Conservation (phyloP, 2,888 invertebrate genomes). For the Nomada ruficornis region DNA sequence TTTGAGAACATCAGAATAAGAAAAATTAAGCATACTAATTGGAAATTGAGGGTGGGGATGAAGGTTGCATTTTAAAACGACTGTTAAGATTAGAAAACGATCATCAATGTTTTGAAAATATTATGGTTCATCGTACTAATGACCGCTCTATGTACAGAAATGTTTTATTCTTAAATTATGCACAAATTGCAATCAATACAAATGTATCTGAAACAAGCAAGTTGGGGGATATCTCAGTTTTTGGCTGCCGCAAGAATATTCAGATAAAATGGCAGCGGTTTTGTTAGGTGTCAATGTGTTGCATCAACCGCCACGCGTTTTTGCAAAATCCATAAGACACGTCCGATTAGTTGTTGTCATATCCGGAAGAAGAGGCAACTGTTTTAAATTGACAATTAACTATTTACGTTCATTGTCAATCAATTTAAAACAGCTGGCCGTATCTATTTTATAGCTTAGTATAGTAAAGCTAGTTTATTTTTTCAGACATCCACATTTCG, state of each 20-base stretch:
- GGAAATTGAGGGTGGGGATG: slow-evolving; percentile 33
- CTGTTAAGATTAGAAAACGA: slow-evolving; percentile 57
- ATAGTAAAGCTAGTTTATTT: slow-evolving; percentile 84
- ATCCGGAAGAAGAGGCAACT: slow-evolving; percentile 82
- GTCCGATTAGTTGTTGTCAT: slow-evolving; percentile 84
- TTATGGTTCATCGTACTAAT: slow-evolving; percentile 67
- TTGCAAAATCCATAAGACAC: slow-evolving; percentile 82
- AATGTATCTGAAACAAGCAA: slow-evolving; percentile 85
- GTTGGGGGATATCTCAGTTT: slow-evolving; percentile 85
- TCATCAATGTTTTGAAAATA: slow-evolving; percentile 58
- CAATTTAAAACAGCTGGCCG: slow-evolving; percentile 78
- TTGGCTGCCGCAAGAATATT: slow-evolving; percentile 82
- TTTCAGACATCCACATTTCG: slow-evolving; percentile 84
- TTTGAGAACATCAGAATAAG: not conserved
- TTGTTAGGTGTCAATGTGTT: slow-evolving; percentile 81
- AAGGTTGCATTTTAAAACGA: slow-evolving; percentile 54
- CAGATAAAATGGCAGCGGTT: slow-evolving; percentile 81
- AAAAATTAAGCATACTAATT: slow-evolving; percentile 5
- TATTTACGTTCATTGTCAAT: slow-evolving; percentile 61
- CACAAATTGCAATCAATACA: slow-evolving; percentile 85
- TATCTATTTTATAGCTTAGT: slow-evolving; percentile 83
- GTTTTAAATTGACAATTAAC: slow-evolving; percentile 75
- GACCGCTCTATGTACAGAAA: slow-evolving; percentile 84
- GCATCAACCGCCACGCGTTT: slow-evolving; percentile 80
- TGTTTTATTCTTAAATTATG: slow-evolving; percentile 85